phyloP scores from a whole-genome alignment of 2,113 vertebrate genomes.

The Ploceus nigricollis region DNA sequence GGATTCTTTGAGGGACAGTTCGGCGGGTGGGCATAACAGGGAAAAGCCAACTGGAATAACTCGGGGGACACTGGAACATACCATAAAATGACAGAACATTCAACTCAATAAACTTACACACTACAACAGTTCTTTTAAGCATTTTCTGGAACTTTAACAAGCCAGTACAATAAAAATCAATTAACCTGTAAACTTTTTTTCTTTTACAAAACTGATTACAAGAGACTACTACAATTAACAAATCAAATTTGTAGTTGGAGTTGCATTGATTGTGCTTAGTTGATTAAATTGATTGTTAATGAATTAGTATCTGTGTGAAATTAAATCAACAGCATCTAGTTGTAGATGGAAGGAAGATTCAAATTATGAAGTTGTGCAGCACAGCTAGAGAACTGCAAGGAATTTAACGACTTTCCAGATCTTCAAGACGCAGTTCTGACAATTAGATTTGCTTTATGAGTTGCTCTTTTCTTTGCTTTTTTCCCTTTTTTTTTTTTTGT shows the following conservation, averaged over 20 bases:
- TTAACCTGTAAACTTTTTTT: not conserved
- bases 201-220: constrained; percentile 37
- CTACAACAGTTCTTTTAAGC: not conserved
- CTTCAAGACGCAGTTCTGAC: not conserved
- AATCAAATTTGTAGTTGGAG: constrained; percentile 29
- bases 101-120: no score
- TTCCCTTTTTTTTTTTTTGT: not conserved
- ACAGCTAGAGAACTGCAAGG: not conserved
- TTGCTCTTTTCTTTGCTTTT: not conserved
- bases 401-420: not conserved
- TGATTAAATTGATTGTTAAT: constrained; percentile 48
- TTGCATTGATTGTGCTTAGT: constrained; percentile 15
- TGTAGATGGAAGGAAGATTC: not conserved
- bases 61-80: no score
- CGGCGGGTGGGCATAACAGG: no score
- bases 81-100: no score
- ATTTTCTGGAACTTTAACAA: not conserved
- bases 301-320: constrained; percentile 25
- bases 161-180: not conserved
- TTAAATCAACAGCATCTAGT: constrained; percentile 3
- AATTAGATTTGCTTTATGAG: not conserved
- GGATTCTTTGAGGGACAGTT: no score
- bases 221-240: constrained; percentile 17
- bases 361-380: not conserved
- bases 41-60: no score